These are phyloP conservation scores for Salvelinus namaycush DNA, from an alignment of 2,113 vertebrate genomes.

Conservation along the genomic window DNA sequence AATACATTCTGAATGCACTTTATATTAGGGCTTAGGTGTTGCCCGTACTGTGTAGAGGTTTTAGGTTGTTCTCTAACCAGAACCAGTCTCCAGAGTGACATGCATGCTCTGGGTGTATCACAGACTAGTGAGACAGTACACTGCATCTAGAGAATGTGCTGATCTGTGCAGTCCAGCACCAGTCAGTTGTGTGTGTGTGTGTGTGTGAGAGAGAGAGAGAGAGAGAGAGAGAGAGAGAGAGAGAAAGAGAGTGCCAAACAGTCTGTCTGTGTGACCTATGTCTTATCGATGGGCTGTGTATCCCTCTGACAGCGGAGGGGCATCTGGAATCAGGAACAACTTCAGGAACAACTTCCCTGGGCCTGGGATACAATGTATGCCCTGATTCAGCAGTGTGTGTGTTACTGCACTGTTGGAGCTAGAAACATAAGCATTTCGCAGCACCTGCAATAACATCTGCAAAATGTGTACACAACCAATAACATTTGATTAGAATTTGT, in stretches of 20 bases:
- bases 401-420: no score
- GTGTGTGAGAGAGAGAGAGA: background rate
- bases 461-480: no score
- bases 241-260: background rate
- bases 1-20: no score
- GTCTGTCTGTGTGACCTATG: no score
- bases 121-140: background rate
- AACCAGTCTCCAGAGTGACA: background rate
- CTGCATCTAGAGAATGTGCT: background rate
- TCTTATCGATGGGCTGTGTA: no score
- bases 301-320: no score
- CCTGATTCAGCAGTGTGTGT: background rate
- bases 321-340: background rate
- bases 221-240: background rate
- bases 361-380: no score
- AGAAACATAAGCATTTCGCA: no score
- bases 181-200: constrained; percentile 8
- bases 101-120: background rate
- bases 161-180: constrained; percentile 11
- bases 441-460: no score
- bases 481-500: background rate
- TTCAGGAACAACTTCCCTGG: background rate
- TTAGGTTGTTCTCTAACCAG: background rate
- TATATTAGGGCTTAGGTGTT: no score
- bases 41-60: no score